Conservation (phyloP, 2,888 invertebrate species). For the Coremacera marginata region DNA sequence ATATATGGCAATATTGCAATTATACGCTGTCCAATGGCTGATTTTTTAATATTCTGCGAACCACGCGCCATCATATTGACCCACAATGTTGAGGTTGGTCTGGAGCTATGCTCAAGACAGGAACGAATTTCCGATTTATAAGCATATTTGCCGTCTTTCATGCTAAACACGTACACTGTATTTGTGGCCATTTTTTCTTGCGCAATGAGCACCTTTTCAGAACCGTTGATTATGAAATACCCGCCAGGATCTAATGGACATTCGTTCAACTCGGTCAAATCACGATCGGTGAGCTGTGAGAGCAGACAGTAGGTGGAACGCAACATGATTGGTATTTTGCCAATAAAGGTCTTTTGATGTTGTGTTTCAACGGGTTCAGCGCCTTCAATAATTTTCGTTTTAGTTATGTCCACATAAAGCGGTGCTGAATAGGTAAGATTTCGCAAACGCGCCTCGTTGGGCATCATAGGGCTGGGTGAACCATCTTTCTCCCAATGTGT, state of each 20-base stretch:
- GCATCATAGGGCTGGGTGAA: conserved; percentile 99
- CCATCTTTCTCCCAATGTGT: conserved; percentile 99
- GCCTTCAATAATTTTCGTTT: conserved; percentile 92
- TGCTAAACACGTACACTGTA: conserved; percentile 99
- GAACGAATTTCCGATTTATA: conserved; percentile 98
- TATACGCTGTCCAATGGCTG: conserved; percentile 98
- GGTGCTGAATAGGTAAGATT: conserved; percentile 99
- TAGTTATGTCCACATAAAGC: conserved; percentile 98
- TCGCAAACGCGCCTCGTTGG: conserved; percentile 96
- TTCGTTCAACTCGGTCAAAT: conserved; percentile 98
- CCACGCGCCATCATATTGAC: conserved; percentile 99
- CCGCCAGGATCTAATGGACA: conserved; percentile 99
- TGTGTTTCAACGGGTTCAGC: conserved; percentile 89
- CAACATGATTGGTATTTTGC: conserved; percentile 99
- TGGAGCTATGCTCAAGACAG: conserved; percentile 89
- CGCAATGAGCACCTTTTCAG: conserved; percentile 98
- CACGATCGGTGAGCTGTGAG: conserved; percentile 95
- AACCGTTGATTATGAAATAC: conserved; percentile 99
- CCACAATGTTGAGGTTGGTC: conserved; percentile 98
- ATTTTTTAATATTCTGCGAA: conserved; percentile 98
- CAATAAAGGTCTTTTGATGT: conserved; percentile 81
- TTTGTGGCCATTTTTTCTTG: conserved; percentile 99
- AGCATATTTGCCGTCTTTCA: conserved; percentile 99
- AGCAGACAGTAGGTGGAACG: conserved; percentile 97
- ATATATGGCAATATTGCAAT: conserved; percentile 98